These are phyloP conservation scores for Rhinella marina DNA, from an alignment of 2,797 vertebrate genomes.

Conservation along the genomic window DNA sequence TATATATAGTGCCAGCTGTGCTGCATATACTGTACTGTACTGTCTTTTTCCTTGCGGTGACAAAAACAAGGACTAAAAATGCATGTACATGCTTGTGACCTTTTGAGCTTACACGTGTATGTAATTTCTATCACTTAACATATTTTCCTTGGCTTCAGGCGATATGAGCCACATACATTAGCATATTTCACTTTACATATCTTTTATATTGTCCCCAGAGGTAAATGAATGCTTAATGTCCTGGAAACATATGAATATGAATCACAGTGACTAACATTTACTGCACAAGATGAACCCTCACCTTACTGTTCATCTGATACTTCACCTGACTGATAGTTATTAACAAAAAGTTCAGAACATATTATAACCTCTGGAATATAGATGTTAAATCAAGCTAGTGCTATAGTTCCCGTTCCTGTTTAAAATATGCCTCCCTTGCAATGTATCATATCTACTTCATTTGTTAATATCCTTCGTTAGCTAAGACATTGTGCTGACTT, in stretches of 20 bases:
- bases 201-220: constrained; percentile 34
- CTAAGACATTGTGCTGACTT: constrained; percentile 49
- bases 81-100: constrained; percentile 17
- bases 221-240: constrained; percentile 53
- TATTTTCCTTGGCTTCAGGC: constrained; percentile 40
- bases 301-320: constrained; percentile 35
- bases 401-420: constrained; percentile 16
- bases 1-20: too few relatives aligned
- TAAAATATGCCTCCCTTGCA: constrained; percentile 35
- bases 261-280: constrained; percentile 47
- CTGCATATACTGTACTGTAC: background rate
- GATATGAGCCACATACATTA: constrained; percentile 39
- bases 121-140: constrained; percentile 38
- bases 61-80: background rate
- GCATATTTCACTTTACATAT: constrained; percentile 47
- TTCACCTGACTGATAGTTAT: constrained; percentile 35
- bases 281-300: constrained; percentile 46
- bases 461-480: constrained; percentile 47
- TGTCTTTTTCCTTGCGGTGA: background rate
- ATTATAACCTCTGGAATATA: constrained; percentile 37
- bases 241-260: constrained; percentile 54
- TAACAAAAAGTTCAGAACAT: constrained; percentile 30
- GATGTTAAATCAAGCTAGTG: constrained; percentile 22
- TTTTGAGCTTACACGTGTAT: constrained; percentile 31
- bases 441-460: constrained; percentile 42